Conservation (phyloP, 2,797 vertebrate genomes). For the Danio choprae region DNA sequence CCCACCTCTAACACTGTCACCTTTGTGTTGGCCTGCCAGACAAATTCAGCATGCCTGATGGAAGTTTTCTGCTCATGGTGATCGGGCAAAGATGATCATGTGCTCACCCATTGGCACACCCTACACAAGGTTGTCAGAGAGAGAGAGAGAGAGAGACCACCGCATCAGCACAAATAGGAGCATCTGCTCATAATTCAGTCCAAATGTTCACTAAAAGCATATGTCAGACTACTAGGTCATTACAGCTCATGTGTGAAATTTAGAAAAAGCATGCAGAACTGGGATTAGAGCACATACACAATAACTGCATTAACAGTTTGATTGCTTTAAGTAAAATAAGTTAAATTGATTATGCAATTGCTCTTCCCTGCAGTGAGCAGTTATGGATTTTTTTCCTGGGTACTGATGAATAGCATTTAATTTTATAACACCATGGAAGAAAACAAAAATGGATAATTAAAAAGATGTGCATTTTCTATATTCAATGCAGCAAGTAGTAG, state of each 20-base stretch:
- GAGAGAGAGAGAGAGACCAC: slow-evolving; percentile 46
- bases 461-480: too few relatives aligned
- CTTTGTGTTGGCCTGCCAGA: slow-evolving; percentile 49
- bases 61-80: slow-evolving; percentile 67
- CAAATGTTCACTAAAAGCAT: slow-evolving; percentile 61
- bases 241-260: slow-evolving; percentile 71
- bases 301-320: slow-evolving; percentile 44
- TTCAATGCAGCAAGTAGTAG: too few relatives aligned
- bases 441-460: neutral
- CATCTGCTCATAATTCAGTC: slow-evolving; percentile 62
- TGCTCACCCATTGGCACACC: slow-evolving; percentile 64
- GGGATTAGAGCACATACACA: slow-evolving; percentile 42
- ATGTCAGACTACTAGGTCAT: slow-evolving; percentile 46
- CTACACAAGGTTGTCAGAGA: too few relatives aligned
- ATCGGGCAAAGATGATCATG: slow-evolving; percentile 74
- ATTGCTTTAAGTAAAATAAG: slow-evolving; percentile 18
- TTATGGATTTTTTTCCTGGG: slow-evolving; percentile 7
- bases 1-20: slow-evolving; percentile 54
- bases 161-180: slow-evolving; percentile 63
- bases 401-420: neutral
- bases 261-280: slow-evolving; percentile 53
- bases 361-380: slow-evolving; percentile 1
- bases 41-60: slow-evolving; percentile 59
- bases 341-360: slow-evolving; percentile 20
- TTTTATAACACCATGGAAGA: neutral